Evolutionary conservation across 2,797 vertebrate species (phyloP), one percentile per base, ranked within the genome.

Genomic region (Centroberyx gerrardi): DNA sequence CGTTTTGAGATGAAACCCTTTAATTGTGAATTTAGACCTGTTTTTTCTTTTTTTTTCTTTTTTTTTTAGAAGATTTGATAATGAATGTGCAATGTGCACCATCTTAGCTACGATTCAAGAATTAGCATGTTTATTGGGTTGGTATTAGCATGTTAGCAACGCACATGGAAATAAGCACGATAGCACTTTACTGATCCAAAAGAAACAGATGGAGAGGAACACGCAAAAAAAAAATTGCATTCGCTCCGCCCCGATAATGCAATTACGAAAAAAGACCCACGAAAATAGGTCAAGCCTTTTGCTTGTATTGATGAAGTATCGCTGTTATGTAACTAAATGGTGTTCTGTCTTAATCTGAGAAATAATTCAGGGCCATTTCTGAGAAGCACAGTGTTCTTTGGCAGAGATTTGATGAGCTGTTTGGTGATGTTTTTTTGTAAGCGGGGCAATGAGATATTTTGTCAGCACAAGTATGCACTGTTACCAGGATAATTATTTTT

Each of bases 131-230:
- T 66, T 65, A 59, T 73, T 54, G 8, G 44, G 17, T 27, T 13
- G 14, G 62, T 53, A 28, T 77, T 65, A 72, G 51, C 72, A 51
- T 53, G 61, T 48, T 31, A 17, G 44, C 18, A 28, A 52, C 14
- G 46, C 28, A 69, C 40, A 36, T 17, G 53, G 63, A 76, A 72
- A 74, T 69, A 62, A 68, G 69, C 75, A 87, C 58, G 17, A 73
- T 15, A 44, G 82, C 86, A 87, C 82, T 85, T 87, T 85, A 90
- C 15, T 53, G 51, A 62, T 56, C 65, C 52, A 18, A 51, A 68
- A 5, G 62, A 52, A 62, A 44, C 62, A 52, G 59, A 28, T 4
- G n/a, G 18, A 62, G 51, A 29, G 22, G 22, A 60, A 27, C 3
- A 42, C 27, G 28, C 54, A 17, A 67, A 78, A 84, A 22, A 33